These are phyloP conservation scores for Argopecten irradians DNA, from an alignment of 1,140 invertebrate genomes.

Conservation along the genomic window DNA sequence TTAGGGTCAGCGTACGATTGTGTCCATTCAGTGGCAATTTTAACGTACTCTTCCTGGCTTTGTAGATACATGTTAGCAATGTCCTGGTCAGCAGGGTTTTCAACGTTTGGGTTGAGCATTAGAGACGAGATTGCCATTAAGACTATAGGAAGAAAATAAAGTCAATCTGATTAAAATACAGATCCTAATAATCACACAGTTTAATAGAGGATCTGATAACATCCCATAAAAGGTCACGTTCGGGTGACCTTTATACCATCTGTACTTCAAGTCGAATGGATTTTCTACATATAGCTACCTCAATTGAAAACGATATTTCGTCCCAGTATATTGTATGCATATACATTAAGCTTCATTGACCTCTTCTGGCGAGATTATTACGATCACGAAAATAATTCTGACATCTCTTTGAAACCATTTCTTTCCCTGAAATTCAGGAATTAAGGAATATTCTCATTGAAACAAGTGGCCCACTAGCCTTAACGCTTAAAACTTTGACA, in stretches of 20 bases:
- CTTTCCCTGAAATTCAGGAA: background rate
- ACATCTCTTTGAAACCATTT: background rate
- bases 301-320: background rate
- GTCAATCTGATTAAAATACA: background rate
- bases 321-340: background rate
- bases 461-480: background rate
- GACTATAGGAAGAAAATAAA: constrained; percentile 48
- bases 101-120: constrained; percentile 48
- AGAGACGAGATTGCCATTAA: constrained; percentile 54
- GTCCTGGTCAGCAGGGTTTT: constrained; percentile 50
- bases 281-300: background rate
- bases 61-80: constrained; percentile 51
- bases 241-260: too few relatives aligned
- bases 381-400: too few relatives aligned
- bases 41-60: constrained; percentile 43
- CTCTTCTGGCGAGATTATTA: background rate
- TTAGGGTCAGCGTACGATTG: constrained; percentile 33
- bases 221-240: too few relatives aligned
- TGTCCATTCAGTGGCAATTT: constrained; percentile 41
- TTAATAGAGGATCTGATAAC: too few relatives aligned
- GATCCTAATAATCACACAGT: background rate
- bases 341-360: background rate
- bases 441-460: background rate
- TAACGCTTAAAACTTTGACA: background rate
- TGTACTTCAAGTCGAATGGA: too few relatives aligned